Percentiles rank a stretch among this genome's conserved stretches.
These are phyloP conservation scores for Brachypodius melanocephalos DNA, from an alignment of 2,113 vertebrate genomes.

Conservation along the genomic window DNA sequence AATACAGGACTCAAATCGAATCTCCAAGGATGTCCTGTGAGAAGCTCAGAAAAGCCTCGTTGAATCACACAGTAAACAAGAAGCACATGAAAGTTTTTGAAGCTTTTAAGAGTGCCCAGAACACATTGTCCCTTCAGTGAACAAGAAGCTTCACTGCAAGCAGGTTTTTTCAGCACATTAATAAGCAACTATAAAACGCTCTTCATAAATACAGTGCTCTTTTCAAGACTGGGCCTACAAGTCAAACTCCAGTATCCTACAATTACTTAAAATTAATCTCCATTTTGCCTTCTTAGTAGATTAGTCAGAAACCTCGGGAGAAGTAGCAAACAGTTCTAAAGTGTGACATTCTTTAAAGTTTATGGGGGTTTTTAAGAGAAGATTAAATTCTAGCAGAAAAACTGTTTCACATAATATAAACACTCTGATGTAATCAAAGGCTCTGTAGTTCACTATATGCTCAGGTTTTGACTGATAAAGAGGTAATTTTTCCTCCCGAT, in stretches of 20 bases:
- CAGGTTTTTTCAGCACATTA: slow-evolving; percentile 9
- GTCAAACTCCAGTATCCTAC: not conserved
- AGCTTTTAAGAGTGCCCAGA: not conserved
- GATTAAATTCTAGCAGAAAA: not conserved
- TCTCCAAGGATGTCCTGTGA: not conserved
- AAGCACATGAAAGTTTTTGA: not conserved
- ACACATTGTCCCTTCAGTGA: not conserved
- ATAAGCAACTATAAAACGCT: slow-evolving; percentile 24
- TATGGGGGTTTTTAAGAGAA: not conserved
- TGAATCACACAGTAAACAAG: not conserved
- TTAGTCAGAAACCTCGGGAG: not conserved
- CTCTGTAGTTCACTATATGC: not conserved
- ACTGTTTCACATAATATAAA: not conserved
- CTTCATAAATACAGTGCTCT: not conserved
- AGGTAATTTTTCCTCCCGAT: not conserved
- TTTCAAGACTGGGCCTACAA: not conserved
- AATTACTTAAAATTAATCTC: slow-evolving; percentile 8
- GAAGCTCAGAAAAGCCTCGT: not conserved
- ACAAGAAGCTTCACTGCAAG: not conserved
- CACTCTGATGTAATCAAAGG: not conserved
- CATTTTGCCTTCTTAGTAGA: not conserved
- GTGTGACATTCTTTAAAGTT: not conserved
- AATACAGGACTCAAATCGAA: not conserved
- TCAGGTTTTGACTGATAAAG: not conserved
- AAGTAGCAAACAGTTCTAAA: not conserved